Base-by-base conservation (phyloP, 2,797 vertebrate genomes). In the Capromys pilorides region DNA sequence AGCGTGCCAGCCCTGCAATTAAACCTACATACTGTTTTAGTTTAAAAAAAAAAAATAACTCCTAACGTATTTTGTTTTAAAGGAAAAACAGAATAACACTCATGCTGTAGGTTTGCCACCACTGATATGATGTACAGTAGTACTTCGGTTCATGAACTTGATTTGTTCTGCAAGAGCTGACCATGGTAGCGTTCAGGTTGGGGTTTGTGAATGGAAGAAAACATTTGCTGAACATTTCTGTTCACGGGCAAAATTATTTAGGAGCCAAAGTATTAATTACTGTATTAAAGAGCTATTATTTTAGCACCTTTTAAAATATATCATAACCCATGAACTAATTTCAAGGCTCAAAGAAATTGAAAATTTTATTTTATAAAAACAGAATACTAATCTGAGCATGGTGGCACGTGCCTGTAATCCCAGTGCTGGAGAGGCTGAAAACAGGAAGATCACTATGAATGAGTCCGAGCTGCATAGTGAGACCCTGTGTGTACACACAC, bases 281-380 rank as follows among this genome's bases (percentile, higher is more conserved):
- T 54, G 45, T 86, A 88, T 94, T 94, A 59, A 88, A 91, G 59
- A 92, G 8, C 66, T 85, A 39, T 69, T 91, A 66, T 80, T 94
- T 95, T 84, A 87, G 16, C 36, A 80, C 7, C 59, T 94, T 95
- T 90, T 90, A 91, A 94, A 75, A 69, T 61, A 88, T 24, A 18
- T 62, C 21, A 84, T 19, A 88, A 91, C 73, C 19, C 14, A 79
- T 82, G 89, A 94, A 91, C 2, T 87, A 90, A 86, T 88, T 94
- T 89, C 45, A 88, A 54, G 88, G 12, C 82, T 96, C 31, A 94
- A 83, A 86, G 22, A 94, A 95, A 90, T 28, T 36, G 6, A 93
- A 96, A 83, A 69, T 81, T 81, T 62, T 87, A 75, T 89, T 31
- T 89, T 87, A 90, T 16, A 73, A 95, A 96, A 94, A 87, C n/a